Percentiles rank a stretch among this genome's conserved stretches.
phyloP scores from a whole-genome alignment of 2,113 vertebrate genomes.

The Oostethus manadensis region DNA sequence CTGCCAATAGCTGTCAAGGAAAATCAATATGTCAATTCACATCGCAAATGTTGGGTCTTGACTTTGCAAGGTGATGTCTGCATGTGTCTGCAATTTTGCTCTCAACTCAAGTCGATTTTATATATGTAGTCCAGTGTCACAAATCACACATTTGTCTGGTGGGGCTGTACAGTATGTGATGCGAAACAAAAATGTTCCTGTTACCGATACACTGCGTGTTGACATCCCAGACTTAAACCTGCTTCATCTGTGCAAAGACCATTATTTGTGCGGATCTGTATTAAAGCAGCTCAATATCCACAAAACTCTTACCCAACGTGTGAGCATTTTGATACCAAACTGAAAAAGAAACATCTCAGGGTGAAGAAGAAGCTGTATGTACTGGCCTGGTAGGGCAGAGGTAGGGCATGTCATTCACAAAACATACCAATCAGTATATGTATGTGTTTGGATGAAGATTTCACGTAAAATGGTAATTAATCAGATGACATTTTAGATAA shows the following conservation, averaged over 20 bases:
- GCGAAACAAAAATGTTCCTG: not conserved
- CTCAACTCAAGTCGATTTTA: not conserved
- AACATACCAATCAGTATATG: too few species aligned
- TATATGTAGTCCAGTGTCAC: not conserved
- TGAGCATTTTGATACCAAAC: too few species aligned
- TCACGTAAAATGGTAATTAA: too few species aligned
- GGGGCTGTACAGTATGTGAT: not conserved
- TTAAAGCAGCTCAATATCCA: not conserved
- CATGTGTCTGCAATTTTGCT: conserved; percentile 68
- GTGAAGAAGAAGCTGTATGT: too few species aligned
- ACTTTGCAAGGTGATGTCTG: conserved; percentile 69
- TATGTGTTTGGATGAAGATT: too few species aligned
- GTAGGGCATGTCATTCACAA: too few species aligned
- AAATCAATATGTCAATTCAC: conserved; percentile 70
- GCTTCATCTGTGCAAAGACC: not conserved
- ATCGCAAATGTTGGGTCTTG: conserved; percentile 73
- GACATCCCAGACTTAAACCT: not conserved
- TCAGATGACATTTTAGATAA: too few species aligned
- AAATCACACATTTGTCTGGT: not conserved
- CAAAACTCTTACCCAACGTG: too few species aligned
- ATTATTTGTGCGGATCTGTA: not conserved
- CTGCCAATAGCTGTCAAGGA: conserved; percentile 70
- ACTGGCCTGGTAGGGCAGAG: too few species aligned
- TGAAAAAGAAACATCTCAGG: too few species aligned
- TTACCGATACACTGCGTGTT: too few species aligned